A percentile compares a stretch with the other conserved stretches of the same genome.
Conservation (phyloP, 2,113 vertebrate species). For the Grantiella picta region DNA sequence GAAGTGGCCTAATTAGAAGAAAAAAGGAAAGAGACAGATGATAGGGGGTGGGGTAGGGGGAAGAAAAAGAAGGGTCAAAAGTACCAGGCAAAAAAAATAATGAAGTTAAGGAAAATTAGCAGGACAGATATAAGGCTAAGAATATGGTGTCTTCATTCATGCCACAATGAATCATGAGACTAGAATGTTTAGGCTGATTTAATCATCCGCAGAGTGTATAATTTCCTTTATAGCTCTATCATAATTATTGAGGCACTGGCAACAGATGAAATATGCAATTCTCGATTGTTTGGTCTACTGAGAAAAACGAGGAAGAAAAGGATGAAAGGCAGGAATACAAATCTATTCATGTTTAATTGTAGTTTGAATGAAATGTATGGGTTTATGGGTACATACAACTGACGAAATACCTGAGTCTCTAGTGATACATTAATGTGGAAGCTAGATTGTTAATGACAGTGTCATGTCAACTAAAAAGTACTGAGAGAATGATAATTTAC, state of each 20-base stretch:
- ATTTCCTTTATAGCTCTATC: constrained; percentile 39
- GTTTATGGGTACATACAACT: neutral
- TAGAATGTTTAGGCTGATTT: constrained; percentile 52
- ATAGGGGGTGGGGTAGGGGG: neutral
- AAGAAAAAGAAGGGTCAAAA: constrained; percentile 47
- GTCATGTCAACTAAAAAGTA: neutral
- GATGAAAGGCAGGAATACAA: neutral
- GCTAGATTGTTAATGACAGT: neutral
- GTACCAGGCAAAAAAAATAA: constrained; percentile 17
- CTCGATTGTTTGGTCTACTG: neutral
- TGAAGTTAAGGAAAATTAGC: constrained; percentile 49
- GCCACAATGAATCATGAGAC: constrained; percentile 18
- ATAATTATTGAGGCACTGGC: constrained; percentile 31
- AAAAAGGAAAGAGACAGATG: constrained; percentile 31
- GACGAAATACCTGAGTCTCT: neutral
- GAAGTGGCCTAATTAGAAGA: constrained; percentile 72
- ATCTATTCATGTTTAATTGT: neutral
- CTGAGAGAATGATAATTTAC: neutral
- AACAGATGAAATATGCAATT: neutral
- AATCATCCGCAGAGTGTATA: neutral
- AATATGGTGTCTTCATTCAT: constrained; percentile 36
- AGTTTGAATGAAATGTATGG: neutral
- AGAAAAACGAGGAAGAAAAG: neutral
- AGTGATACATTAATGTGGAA: neutral
- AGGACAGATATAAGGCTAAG: constrained; percentile 20